A percentile compares a stretch with the other conserved stretches of the same genome.
These are phyloP conservation scores for Mycteria americana DNA, from an alignment of 2,797 vertebrate species.

Conservation along the genomic window DNA sequence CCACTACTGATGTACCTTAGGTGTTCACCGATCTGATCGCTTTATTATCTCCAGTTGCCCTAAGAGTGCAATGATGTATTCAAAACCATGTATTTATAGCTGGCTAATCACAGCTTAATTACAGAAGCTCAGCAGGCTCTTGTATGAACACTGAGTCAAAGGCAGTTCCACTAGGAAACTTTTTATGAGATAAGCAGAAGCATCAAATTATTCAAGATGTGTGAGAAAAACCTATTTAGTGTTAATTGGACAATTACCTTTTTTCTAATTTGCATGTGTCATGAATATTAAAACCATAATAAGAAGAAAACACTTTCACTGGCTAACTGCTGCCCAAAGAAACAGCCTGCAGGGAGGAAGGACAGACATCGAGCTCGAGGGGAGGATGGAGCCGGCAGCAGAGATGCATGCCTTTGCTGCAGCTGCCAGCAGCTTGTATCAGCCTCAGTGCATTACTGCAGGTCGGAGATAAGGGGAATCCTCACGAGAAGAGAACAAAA, in stretches of 20 bases:
- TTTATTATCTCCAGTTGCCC: background rate
- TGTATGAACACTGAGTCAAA: slow-evolving; percentile 46
- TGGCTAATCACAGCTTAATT: slow-evolving; percentile 80
- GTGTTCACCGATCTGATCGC: background rate
- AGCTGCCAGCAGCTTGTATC: background rate
- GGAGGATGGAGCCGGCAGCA: background rate
- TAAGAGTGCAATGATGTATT: slow-evolving; percentile 47
- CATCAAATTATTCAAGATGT: slow-evolving; percentile 73
- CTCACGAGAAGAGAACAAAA: fast-evolving
- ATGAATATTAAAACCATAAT: slow-evolving; percentile 38
- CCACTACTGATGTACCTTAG: background rate
- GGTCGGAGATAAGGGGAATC: background rate
- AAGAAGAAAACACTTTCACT: background rate
- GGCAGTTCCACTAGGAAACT: slow-evolving; percentile 73
- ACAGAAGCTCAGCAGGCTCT: slow-evolving; percentile 72
- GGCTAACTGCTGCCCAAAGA: background rate
- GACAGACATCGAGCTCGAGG: fast-evolving
- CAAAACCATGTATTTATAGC: slow-evolving; percentile 56
- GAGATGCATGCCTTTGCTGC: fast-evolving
- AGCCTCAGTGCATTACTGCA: background rate
- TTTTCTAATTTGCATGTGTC: slow-evolving; percentile 19
- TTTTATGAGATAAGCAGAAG: slow-evolving; percentile 76
- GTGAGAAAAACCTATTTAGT: slow-evolving; percentile 60
- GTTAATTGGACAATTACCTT: slow-evolving; percentile 67
- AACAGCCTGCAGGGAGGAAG: background rate